Evolutionary conservation across 2,797 vertebrate species (phyloP), one percentile per base, ranked within the genome.

Genomic region (Falco columbarius): DNA sequence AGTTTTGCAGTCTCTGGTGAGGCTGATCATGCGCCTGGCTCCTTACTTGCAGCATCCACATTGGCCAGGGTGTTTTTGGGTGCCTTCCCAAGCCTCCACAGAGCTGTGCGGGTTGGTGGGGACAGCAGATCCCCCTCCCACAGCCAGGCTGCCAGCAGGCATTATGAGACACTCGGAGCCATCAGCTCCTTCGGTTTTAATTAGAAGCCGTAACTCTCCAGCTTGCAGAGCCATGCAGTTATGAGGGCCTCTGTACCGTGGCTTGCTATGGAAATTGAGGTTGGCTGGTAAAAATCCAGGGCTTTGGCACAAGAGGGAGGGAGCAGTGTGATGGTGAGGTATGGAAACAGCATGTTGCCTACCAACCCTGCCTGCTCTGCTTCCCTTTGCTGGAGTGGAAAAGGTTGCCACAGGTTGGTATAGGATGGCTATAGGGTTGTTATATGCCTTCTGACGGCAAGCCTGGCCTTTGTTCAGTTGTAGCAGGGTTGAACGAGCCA

Each of bases 351-450:
- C 24, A 2, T 0, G 10, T 52, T 3, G 1, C 32, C 40, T 5
- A 9, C 10, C 10, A 40, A 6, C 36, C 52, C 54, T 65, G 10
- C 49, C 49, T 32, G 47, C 61, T 63, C 34, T 34, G 27, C 36
- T 71, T 8, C 10, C 13, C 29, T 42, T 62, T 61, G 47, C 66
- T 59, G 12, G 15, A 42, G 34, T 5, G 30, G 46, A 12, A 65
- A 22, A 21, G 12, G 36, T 47, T 75, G 49, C 46, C 7, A 1
- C 20, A 19, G 32, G 17, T 26, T 21, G 34, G 14, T 7, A 3
- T 0, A 13, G 4, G 11, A 40, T 14, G 21, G 36, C 66, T 46
- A 1, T 5, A 49, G n/a, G 47, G 44, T 30, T 9, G 0, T 8
- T 65, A 18, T 8, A 6, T 14, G 14, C 40, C 26, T 62, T 46